Conservation (phyloP, 2,888 invertebrate genomes). For the Athetis lepigone region DNA sequence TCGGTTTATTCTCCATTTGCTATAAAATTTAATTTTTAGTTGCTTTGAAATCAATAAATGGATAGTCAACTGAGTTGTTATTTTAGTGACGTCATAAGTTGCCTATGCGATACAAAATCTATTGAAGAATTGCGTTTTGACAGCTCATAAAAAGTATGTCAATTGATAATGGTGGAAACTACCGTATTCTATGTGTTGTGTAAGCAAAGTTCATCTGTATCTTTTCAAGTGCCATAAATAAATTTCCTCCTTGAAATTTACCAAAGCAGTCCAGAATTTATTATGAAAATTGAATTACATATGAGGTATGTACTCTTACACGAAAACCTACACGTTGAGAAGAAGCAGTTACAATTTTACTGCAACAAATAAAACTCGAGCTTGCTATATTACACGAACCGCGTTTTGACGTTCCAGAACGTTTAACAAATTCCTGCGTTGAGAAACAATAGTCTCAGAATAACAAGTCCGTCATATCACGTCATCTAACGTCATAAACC, state of each 20-base stretch:
- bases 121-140: too few relatives aligned
- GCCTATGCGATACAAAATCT: too few relatives aligned
- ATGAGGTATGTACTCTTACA: not conserved
- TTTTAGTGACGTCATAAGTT: too few relatives aligned
- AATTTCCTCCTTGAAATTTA: not conserved
- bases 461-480: slow-evolving; percentile 75
- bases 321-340: slow-evolving; percentile 1
- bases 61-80: too few relatives aligned
- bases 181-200: too few relatives aligned
- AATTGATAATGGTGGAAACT: too few relatives aligned
- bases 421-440: slow-evolving; percentile 68
- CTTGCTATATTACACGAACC: slow-evolving; percentile 23
- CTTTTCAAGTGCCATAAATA: too few relatives aligned
- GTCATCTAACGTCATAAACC: slow-evolving; percentile 78
- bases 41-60: too few relatives aligned
- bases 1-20: too few relatives aligned
- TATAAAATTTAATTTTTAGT: too few relatives aligned
- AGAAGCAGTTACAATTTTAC: slow-evolving; percentile 8
- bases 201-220: too few relatives aligned
- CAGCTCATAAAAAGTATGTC: too few relatives aligned
- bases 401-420: slow-evolving; percentile 49
- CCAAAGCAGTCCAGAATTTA: slow-evolving; percentile 1
- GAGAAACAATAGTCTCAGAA: slow-evolving; percentile 64
- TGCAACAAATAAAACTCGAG: slow-evolving; percentile 25
- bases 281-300: slow-evolving; percentile 1